A percentile compares a stretch with the other conserved stretches of the same genome.
Conservation (phyloP, 2,888 invertebrate species). For the Cephus spinipes region DNA sequence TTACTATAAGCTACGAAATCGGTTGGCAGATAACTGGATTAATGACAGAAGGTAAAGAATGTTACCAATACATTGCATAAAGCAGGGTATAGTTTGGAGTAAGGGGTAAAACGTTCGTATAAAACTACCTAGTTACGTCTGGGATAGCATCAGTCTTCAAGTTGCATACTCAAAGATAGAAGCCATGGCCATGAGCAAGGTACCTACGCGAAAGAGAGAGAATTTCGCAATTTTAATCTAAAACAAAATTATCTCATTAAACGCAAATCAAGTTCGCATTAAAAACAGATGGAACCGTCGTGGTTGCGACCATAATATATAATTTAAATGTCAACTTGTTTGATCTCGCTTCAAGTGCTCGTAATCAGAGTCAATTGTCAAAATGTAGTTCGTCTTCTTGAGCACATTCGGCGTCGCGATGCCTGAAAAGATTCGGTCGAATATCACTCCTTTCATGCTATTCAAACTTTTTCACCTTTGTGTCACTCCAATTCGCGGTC, state of each 20-base stretch:
- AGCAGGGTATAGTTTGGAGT: background rate
- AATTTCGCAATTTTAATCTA: background rate
- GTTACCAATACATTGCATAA: background rate
- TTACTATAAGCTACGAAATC: constrained; percentile 5
- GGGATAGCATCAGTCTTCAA: background rate
- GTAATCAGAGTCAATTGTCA: background rate
- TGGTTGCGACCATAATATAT: background rate
- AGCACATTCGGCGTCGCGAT: background rate
- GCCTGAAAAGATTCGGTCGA: background rate
- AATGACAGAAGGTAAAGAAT: background rate
- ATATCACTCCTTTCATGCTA: background rate
- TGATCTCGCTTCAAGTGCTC: background rate
- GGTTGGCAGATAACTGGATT: background rate
- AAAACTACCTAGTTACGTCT: background rate
- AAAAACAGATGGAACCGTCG: background rate
- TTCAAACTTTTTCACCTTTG: background rate
- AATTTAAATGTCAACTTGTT: background rate
- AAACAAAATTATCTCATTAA: background rate
- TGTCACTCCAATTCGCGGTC: background rate
- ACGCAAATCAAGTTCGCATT: background rate
- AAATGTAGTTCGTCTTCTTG: background rate
- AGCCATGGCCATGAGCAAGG: constrained; percentile 1
- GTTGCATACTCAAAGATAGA: background rate
- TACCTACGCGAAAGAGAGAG: background rate
- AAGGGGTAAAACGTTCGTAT: background rate